A percentile compares a stretch with the other conserved stretches of the same genome.
Evolutionary conservation across 2,113 vertebrate species (phyloP).

Genomic region (Dasyurus viverrinus): DNA sequence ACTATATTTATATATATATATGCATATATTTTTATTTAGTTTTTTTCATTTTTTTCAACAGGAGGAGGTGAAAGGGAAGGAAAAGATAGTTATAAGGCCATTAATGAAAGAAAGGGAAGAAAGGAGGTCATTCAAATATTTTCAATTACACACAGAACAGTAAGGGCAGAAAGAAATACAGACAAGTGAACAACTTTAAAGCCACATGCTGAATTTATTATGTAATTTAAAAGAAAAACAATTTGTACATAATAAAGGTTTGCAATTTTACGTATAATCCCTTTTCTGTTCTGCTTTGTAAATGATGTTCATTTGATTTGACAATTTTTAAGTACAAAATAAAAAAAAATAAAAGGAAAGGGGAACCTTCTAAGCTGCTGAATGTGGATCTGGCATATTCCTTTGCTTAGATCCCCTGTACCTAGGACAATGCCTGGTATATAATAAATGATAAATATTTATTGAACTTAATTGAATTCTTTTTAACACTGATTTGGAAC

Average conservation of each 20-base stretch:
- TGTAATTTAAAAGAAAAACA: not conserved
- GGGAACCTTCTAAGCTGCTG: not conserved
- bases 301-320: not conserved
- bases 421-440: not conserved
- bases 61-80: not conserved
- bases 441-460: not conserved
- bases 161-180: not conserved
- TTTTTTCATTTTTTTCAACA: not conserved
- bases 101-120: not conserved
- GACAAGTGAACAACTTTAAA: not conserved
- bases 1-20: not conserved
- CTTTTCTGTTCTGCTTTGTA: no score
- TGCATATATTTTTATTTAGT: not conserved
- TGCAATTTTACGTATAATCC: no score
- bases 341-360: not conserved
- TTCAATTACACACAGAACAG: not conserved
- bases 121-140: not conserved
- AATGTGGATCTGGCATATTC: not conserved
- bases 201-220: not conserved
- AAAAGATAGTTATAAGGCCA: not conserved
- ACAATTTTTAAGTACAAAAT: not conserved
- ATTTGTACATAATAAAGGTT: not conserved
- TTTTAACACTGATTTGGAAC: no score
- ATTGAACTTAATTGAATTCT: not conserved
- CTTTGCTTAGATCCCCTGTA: not conserved